Evolutionary conservation across 2,113 vertebrate species (phyloP), one percentile per base, ranked within the genome.

Genomic region (Hiodon tergisus): DNA sequence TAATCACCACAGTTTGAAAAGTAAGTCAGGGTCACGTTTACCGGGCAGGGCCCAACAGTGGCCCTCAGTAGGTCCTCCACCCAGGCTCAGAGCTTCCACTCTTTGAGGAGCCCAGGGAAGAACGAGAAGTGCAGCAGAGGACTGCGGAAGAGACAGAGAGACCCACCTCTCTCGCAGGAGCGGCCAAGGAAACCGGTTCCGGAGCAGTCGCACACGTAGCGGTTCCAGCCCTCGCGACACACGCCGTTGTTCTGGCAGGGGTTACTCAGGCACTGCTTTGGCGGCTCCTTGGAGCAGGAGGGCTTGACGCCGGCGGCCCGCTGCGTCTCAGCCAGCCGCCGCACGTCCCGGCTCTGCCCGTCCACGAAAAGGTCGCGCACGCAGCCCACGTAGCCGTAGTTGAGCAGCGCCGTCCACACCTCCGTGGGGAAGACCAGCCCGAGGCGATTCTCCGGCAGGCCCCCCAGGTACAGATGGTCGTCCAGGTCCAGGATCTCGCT

Each of bases 311-410:
- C 97, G 81, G 98, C 94, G 2, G 97, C 96, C 54, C 94, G 93
- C 83, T 99, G 97, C 74, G 93, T 85, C 87, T 99, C 97, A 8
- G 97, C 97, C 89, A 98, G 93, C 73, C 96, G 91, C 72, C 97
- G 93, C 84, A 99, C 97, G 77, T 99, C 97, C 88, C 98, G 98
- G 87, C 97, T 99, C 85, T 99, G 97, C 62, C 97, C 97, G 5
- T 99, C 97, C 78, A 99, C 96, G 86, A 99, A 99, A 77, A 99
- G 87, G 86, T 99, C 97, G 79, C 97, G 90, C 83, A 99, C 94
- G 84, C 97, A 99, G 87, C 97, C 97, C 13, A 99, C 97, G 0
- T 99, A 99, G 77, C 97, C 97, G 0, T 98, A 99, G 89, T 99
- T 98, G 76, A 99, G 88, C 85, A 98, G 92, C 1, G 97, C 97